Evolutionary conservation across 1,140 invertebrate genomes (phyloP).

Genomic region (Heliconius himera): DNA sequence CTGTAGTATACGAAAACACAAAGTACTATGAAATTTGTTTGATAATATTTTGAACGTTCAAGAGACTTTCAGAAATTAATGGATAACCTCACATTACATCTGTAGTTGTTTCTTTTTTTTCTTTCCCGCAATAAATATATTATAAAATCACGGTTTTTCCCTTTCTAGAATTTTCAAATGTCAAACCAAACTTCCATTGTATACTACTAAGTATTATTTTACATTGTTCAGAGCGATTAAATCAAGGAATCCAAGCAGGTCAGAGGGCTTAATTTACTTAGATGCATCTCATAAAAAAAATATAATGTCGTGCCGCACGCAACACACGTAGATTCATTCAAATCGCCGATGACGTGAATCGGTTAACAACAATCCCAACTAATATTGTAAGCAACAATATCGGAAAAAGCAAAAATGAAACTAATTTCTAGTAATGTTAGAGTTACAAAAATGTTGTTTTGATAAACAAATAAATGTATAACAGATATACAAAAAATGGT

Average conservation of each 20-base stretch:
- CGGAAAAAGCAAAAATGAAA: neutral
- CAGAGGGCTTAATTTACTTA: neutral
- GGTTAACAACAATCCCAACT: constrained; percentile 54
- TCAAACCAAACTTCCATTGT: no score
- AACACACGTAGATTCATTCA: constrained; percentile 68
- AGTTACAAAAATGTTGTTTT: neutral
- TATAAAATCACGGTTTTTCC: no score
- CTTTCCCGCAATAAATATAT: no score
- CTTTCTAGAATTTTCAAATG: no score
- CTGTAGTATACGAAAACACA: no score
- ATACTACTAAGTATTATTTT: neutral
- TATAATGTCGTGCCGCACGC: constrained; percentile 68
- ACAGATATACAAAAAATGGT: neutral
- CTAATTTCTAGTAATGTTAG: neutral
- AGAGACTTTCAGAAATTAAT: no score
- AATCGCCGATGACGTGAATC: constrained; percentile 64
- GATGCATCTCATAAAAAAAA: constrained; percentile 13
- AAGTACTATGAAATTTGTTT: no score
- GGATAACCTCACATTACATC: no score
- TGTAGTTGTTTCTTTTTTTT: no score
- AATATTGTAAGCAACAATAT: neutral
- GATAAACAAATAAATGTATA: neutral
- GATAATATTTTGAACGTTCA: no score
- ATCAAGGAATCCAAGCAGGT: neutral
- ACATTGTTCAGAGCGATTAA: neutral